Evolutionary conservation across 2,797 vertebrate species (phyloP), one percentile per base, ranked within the genome.

Genomic region (Arrhamphus sclerolepis): DNA sequence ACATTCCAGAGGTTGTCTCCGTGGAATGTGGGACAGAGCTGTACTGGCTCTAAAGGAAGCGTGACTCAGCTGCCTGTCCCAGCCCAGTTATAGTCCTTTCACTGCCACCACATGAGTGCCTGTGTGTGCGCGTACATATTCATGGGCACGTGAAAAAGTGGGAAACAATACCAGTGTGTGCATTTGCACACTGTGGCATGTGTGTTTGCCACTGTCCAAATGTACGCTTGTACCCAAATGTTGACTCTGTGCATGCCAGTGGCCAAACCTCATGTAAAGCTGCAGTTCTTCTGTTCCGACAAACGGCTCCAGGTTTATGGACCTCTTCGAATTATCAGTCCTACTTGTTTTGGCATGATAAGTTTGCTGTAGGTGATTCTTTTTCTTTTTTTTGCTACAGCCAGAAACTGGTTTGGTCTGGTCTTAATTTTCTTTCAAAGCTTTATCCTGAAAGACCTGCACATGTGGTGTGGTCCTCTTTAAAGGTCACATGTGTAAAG

Each of bases 261-360:
- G 60, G 63, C 44, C 76, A 76, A 80, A 74, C 34, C 71, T 82
- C 86, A 77, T 78, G 85, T 88, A 81, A 87, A 87, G 18, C 28
- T 34, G 70, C 81, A 80, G 78, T 89, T 80, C 85, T 89, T 87
- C 81, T 80, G 85, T 73, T 72, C 85, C 86, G 81, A 84, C 82
- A 88, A 91, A 89, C 86, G 87, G 56, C 20, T 86, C 79, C 85
- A 85, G 83, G 89, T 87, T 91, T 87, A 93, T 87, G 86, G 87
- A 87, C 89, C 91, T 84, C 87, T 84, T 81, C 84, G 90, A 92
- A 92, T 86, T 89, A 92, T 89, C 89, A 92, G 79, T 78, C 82
- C 85, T 91, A 87, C 89, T 93, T 95, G 91, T 94, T 95, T 93
- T 93, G 89, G 88, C 90, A 90, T 69, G 86, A 91, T 89, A 88